Evolutionary conservation across 1,140 invertebrate species (phyloP).

Genomic region (Sinella curviseta): DNA sequence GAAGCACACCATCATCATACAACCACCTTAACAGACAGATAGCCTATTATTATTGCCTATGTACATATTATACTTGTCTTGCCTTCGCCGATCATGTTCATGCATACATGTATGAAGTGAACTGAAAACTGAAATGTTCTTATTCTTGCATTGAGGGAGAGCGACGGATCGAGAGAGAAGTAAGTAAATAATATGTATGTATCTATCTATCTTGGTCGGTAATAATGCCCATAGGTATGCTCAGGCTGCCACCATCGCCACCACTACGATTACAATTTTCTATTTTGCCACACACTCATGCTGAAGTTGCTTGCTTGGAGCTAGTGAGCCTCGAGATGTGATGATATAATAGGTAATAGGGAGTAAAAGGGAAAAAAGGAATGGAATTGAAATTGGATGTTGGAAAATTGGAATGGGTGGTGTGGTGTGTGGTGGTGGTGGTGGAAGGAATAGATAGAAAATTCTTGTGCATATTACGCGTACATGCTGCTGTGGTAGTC

Average conservation of each 20-base stretch:
- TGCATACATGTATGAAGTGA: not conserved
- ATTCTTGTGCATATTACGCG: not conserved
- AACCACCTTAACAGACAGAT: not conserved
- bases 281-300: slow-evolving; percentile 15
- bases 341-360: slow-evolving; percentile 22
- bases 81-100: not conserved
- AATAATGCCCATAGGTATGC: slow-evolving; percentile 27
- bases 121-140: not conserved
- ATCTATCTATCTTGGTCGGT: not conserved
- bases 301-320: not conserved
- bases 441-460: slow-evolving; percentile 7
- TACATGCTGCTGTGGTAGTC: not conserved
- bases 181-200: slow-evolving; percentile 1
- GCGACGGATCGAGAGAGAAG: not conserved
- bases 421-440: not conserved
- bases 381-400: slow-evolving; percentile 27
- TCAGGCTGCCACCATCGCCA: not conserved
- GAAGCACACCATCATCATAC: slow-evolving; percentile 5
- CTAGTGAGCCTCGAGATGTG: not conserved
- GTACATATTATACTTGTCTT: not conserved
- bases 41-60: slow-evolving; percentile 1
- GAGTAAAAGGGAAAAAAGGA: not conserved
- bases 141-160: not conserved
- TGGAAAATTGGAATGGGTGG: slow-evolving; percentile 26
- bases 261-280: slow-evolving; percentile 15